Conservation (phyloP, 2,888 invertebrate species). For the Mesodorylaimus sp. region DNA sequence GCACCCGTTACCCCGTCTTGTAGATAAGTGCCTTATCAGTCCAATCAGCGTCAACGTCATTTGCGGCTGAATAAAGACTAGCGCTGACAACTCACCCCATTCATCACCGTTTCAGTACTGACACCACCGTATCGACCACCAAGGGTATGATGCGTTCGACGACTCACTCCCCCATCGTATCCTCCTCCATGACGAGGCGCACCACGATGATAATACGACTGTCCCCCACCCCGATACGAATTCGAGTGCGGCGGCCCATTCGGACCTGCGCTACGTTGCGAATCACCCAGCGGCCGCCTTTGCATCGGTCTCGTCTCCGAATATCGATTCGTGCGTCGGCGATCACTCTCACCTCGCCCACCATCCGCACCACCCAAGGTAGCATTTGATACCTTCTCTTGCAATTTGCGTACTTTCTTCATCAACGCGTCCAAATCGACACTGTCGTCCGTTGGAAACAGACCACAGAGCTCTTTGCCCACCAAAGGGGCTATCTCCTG, state of each 20-base stretch:
- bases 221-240: too few relatives aligned
- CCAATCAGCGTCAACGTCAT: background rate
- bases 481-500: slow-evolving; percentile 91
- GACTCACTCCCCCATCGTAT: too few relatives aligned
- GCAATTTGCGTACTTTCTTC: too few relatives aligned
- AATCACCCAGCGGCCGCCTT: background rate
- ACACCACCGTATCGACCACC: background rate
- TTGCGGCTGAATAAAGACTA: background rate
- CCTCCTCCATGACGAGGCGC: too few relatives aligned
- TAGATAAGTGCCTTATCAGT: too few relatives aligned
- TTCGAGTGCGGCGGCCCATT: background rate
- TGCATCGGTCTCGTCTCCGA: background rate
- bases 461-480: slow-evolving; percentile 74
- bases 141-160: too few relatives aligned
- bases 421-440: slow-evolving; percentile 50
- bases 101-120: background rate
- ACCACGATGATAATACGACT: too few relatives aligned
- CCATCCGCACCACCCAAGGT: too few relatives aligned
- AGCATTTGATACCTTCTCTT: too few relatives aligned
- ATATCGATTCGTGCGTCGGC: too few relatives aligned
- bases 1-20: too few relatives aligned
- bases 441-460: slow-evolving; percentile 76
- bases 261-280: background rate
- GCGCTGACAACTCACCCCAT: background rate
- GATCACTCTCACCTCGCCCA: too few relatives aligned